phyloP scores from a whole-genome alignment of 2,797 vertebrate species.

The Malurus splendens region DNA sequence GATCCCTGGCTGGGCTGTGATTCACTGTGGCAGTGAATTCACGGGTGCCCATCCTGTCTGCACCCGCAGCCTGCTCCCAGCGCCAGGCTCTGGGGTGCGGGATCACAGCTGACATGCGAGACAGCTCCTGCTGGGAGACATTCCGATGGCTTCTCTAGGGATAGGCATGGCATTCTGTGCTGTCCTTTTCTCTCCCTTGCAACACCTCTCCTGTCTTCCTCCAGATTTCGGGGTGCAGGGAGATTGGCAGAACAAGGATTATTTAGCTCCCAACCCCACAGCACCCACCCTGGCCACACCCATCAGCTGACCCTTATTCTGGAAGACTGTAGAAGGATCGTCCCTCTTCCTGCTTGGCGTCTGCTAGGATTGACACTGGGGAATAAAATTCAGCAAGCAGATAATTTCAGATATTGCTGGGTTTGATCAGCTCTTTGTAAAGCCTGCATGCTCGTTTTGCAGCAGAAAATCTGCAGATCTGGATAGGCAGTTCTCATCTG shows the following conservation, averaged over 20 bases:
- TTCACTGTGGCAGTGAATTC: background rate
- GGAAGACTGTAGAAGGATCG: background rate
- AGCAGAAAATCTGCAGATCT: background rate
- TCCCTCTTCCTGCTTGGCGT: background rate
- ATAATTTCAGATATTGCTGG: background rate
- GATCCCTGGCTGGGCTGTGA: accelerated
- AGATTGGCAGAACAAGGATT: background rate
- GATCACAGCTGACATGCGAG: background rate
- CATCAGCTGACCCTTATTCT: background rate
- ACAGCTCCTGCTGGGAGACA: background rate
- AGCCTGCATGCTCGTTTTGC: background rate
- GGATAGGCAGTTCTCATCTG: background rate
- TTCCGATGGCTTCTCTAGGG: background rate
- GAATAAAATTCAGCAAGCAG: background rate
- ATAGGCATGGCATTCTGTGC: background rate
- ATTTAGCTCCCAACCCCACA: background rate
- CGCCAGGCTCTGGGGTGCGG: background rate
- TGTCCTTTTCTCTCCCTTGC: background rate
- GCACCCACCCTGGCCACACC: background rate
- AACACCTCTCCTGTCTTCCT: background rate
- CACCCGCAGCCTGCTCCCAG: background rate
- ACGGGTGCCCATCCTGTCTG: background rate
- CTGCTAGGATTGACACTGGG: background rate
- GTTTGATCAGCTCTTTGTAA: background rate
- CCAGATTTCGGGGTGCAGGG: background rate